phyloP scores from a whole-genome alignment of 2,888 invertebrate genomes.

The Leptopilina syphax region DNA sequence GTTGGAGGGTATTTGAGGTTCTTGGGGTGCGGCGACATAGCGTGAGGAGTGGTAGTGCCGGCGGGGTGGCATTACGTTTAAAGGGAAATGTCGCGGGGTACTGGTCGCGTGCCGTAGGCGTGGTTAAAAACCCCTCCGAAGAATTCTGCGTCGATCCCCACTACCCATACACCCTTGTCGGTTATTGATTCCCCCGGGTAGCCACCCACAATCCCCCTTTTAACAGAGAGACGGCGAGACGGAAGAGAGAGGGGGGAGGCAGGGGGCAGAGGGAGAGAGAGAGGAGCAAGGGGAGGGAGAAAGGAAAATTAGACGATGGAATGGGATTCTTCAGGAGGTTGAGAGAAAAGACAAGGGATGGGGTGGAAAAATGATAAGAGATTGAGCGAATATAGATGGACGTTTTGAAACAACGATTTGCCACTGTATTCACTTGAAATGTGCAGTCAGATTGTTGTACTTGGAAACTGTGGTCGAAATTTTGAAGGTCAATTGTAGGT shows the following conservation, averaged over 20 bases:
- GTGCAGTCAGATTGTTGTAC: too few relatives aligned
- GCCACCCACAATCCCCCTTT: slow-evolving; percentile 61
- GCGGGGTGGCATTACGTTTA: slow-evolving; percentile 57
- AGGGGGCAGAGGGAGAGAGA: too few relatives aligned
- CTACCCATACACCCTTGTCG: slow-evolving; percentile 69
- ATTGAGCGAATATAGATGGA: slow-evolving; percentile 38
- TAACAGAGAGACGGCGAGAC: background rate
- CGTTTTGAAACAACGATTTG: slow-evolving; percentile 49
- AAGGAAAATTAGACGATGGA: background rate
- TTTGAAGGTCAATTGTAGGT: too few relatives aligned
- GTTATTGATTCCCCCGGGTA: slow-evolving; percentile 76
- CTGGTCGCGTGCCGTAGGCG: slow-evolving; percentile 76
- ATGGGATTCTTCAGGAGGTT: slow-evolving; percentile 46
- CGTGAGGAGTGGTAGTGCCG: slow-evolving; percentile 49
- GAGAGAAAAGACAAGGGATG: too few relatives aligned
- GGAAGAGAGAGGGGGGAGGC: background rate
- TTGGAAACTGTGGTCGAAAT: too few relatives aligned
- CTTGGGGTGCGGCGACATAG: slow-evolving; percentile 48
- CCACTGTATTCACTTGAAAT: slow-evolving; percentile 13
- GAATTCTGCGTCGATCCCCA: slow-evolving; percentile 60
- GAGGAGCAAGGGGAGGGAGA: too few relatives aligned
- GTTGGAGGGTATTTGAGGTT: slow-evolving; percentile 54
- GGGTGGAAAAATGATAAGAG: slow-evolving; percentile 1
- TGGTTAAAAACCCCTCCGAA: slow-evolving; percentile 64
- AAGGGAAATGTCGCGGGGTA: slow-evolving; percentile 66